These are phyloP conservation scores for Tortricodes alternella DNA, from an alignment of 2,888 invertebrate species.

Conservation along the genomic window DNA sequence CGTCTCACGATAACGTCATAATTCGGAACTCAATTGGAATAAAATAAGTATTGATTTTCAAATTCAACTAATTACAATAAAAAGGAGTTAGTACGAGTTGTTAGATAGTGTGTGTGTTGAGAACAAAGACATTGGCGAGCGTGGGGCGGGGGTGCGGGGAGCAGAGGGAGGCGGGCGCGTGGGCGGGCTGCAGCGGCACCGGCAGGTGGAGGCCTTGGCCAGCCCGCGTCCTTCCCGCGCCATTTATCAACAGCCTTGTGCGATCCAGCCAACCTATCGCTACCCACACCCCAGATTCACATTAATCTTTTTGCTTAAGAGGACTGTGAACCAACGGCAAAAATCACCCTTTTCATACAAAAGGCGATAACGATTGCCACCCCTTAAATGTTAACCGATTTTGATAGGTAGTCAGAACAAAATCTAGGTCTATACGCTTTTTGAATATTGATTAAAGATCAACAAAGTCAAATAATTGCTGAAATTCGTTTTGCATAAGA, in stretches of 20 bases:
- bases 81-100: neutral
- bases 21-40: too few species aligned
- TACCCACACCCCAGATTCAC: neutral
- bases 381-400: too few species aligned
- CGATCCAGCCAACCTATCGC: slow-evolving; percentile 35
- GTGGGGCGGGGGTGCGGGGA: slow-evolving; percentile 38
- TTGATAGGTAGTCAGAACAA: too few species aligned
- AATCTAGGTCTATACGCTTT: too few species aligned
- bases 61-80: neutral
- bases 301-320: too few species aligned
- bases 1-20: neutral
- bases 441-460: too few species aligned
- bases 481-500: too few species aligned
- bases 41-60: neutral
- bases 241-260: slow-evolving; percentile 66
- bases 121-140: slow-evolving; percentile 27
- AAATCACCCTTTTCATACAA: too few species aligned
- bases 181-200: slow-evolving; percentile 40
- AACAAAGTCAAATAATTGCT: too few species aligned
- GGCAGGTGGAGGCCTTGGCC: slow-evolving; percentile 65
- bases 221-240: slow-evolving; percentile 62
- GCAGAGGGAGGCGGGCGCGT: slow-evolving; percentile 19
- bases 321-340: too few species aligned
- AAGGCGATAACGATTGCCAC: too few species aligned
- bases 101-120: slow-evolving; percentile 15